Evolutionary conservation across 2,113 vertebrate species (phyloP).

Genomic region (Petroica traversi): DNA sequence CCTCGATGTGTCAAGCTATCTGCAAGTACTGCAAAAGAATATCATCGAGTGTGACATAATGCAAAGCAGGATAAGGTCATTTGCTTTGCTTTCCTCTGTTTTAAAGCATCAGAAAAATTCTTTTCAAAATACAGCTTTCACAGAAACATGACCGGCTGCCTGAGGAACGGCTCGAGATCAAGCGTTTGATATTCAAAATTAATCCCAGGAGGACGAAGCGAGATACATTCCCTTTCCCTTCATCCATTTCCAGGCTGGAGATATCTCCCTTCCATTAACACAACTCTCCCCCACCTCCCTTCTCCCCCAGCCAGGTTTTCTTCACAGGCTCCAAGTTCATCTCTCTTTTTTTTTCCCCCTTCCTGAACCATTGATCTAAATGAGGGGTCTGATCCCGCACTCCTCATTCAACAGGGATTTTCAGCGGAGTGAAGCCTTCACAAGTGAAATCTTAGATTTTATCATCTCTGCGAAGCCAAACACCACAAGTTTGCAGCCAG

Average conservation of each 20-base stretch:
- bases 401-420: not conserved
- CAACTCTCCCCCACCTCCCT: not conserved
- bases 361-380: not conserved
- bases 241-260: constrained; percentile 31
- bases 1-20: constrained; percentile 54
- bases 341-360: not conserved
- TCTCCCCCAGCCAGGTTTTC: not conserved
- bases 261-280: constrained; percentile 39
- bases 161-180: constrained; percentile 1
- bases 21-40: constrained; percentile 23
- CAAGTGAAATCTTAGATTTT: not conserved
- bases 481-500: not conserved
- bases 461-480: not conserved
- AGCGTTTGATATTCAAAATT: constrained; percentile 51
- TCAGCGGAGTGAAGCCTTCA: not conserved
- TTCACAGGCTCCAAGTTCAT: constrained; percentile 1
- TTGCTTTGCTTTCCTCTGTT: constrained; percentile 45
- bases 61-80: constrained; percentile 62
- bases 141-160: constrained; percentile 36
- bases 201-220: not conserved
- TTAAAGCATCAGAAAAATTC: constrained; percentile 18
- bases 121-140: constrained; percentile 46
- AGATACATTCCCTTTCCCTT: not conserved
- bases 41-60: constrained; percentile 27
- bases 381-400: not conserved